These are phyloP conservation scores for Heterodera carotae DNA, from an alignment of 1,140 invertebrate species.

Conservation along the genomic window DNA sequence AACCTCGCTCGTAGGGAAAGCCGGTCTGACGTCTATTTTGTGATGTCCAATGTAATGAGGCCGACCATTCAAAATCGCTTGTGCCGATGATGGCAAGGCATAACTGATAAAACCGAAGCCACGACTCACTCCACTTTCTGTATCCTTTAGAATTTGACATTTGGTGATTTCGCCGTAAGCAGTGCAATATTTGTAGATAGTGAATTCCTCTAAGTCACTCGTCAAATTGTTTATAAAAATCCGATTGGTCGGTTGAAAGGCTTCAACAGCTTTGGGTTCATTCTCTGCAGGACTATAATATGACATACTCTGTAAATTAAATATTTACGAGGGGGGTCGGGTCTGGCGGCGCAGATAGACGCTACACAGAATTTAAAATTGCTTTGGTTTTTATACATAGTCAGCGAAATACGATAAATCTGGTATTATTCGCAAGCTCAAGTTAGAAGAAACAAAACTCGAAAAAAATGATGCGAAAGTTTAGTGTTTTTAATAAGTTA, in stretches of 20 bases:
- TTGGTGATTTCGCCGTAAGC: conserved; percentile 31
- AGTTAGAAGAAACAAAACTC: no score
- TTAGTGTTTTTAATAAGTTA: no score
- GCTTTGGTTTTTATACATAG: no score
- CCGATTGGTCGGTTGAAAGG: conserved; percentile 24
- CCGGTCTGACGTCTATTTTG: conserved; percentile 35
- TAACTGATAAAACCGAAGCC: conserved; percentile 33
- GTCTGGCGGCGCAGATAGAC: no score
- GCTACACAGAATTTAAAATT: no score
- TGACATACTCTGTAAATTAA: not conserved
- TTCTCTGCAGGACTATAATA: not conserved
- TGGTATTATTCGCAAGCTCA: no score
- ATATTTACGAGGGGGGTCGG: no score
- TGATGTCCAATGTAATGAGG: conserved; percentile 42
- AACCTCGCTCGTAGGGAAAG: conserved; percentile 18
- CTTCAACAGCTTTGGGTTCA: not conserved
- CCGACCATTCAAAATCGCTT: conserved; percentile 19
- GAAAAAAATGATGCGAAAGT: no score
- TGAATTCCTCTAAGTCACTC: conserved; percentile 34
- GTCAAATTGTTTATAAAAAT: conserved; percentile 37
- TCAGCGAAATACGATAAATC: no score
- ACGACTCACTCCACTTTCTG: conserved; percentile 28
- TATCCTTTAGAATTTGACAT: conserved; percentile 41
- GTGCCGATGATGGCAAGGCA: conserved; percentile 16
- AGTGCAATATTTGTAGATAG: conserved; percentile 34